Percentiles rank a stretch among this genome's conserved stretches.
These are phyloP conservation scores for Dicaeum eximium DNA, from an alignment of 2,113 vertebrate species.

Conservation along the genomic window DNA sequence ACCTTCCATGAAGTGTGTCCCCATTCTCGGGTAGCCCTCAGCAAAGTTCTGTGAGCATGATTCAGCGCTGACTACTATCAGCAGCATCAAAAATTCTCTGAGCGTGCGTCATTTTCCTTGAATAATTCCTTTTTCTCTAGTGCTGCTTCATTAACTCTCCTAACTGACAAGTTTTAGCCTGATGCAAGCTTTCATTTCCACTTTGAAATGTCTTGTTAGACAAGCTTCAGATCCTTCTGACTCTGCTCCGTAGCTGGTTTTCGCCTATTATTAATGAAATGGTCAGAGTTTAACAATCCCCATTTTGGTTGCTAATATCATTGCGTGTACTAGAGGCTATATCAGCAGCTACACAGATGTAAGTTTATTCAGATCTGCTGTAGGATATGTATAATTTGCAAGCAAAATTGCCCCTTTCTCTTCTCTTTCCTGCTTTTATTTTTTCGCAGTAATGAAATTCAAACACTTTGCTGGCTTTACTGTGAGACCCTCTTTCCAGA, in stretches of 20 bases:
- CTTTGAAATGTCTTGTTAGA: constrained; percentile 69
- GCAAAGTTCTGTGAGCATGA: not conserved
- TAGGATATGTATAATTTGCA: constrained; percentile 6
- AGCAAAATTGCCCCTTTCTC: not conserved
- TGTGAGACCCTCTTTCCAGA: not conserved
- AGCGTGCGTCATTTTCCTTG: constrained; percentile 50
- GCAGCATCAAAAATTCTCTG: constrained; percentile 35
- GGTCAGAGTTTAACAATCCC: constrained; percentile 33
- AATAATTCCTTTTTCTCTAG: constrained; percentile 54
- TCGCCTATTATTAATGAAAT: constrained; percentile 33
- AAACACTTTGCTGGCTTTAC: not conserved
- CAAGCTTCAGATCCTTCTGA: constrained; percentile 51
- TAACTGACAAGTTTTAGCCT: constrained; percentile 61
- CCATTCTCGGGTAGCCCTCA: not conserved
- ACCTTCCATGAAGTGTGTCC: not conserved
- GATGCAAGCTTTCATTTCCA: constrained; percentile 56
- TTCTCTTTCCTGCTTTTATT: not conserved
- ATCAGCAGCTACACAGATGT: not conserved
- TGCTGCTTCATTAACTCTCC: constrained; percentile 56
- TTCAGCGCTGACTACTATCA: constrained; percentile 23
- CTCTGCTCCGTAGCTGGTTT: not conserved
- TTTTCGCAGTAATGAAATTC: constrained; percentile 16
- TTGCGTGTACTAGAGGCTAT: not conserved
- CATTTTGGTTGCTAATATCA: not conserved
- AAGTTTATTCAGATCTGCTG: constrained; percentile 19